Base-by-base conservation (phyloP, 2,797 vertebrate genomes). In the Galaxias olidus region DNA sequence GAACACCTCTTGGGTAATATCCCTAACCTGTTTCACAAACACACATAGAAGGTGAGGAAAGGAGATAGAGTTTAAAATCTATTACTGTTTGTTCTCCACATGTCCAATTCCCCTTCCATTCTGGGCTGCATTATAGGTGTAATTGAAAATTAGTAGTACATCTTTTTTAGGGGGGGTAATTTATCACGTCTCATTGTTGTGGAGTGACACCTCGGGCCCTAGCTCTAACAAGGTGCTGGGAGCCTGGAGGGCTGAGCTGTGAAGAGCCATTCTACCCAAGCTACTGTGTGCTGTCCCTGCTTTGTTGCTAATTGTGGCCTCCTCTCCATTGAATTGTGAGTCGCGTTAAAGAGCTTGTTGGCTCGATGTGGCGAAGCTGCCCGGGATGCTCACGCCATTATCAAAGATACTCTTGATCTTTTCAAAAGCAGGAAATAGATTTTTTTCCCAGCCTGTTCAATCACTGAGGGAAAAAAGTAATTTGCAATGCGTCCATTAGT, bases 331-430 rank as follows among this genome's bases (percentile, higher is more conserved):
- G 95, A 98, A 96, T 96, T 94, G 95, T 92, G 95, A 94, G 95
- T 96, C 91, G 93, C 94, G 94, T 95, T 95, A 97, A 97, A 96
- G 95, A 97, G 96, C 94, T 94, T 95, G 96, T 96, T 97, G 96
- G 97, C 96, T 96, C 92, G 93, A 92, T 92, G 93, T 93, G 81
- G 91, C 77, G 91, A 92, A 93, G 93, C 95, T 94, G 94, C 95
- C 94, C 93, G 92, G 92, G 93, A 95, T 86, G 94, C 96, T 95
- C 93, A 89, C 91, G 90, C 96, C 96, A 98, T 99, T 99, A 98
- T 98, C 96, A 96, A 97, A 98, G 96, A 98, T 98, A 98, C 97
- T 99, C 97, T 98, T 99, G 96, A 98, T 98, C 96, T 98, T 98
- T 99, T 98, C 95, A 98, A 98, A 98, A 98, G 97, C 96, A 96